Evolutionary conservation across 2,113 vertebrate species (phyloP).

Genomic region (Xenopus laevis): DNA sequence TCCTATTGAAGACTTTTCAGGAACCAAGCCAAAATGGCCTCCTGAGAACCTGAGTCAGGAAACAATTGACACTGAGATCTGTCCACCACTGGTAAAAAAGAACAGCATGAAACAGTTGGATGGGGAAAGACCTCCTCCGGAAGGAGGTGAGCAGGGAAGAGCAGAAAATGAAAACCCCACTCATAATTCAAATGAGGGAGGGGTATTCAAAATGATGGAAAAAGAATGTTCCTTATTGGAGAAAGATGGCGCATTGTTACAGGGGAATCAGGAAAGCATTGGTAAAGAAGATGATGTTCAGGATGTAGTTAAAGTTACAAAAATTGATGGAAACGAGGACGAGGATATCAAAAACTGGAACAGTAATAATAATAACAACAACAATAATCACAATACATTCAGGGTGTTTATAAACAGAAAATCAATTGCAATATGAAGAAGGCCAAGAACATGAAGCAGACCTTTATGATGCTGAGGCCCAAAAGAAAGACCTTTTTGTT

Average conservation of each 20-base stretch:
- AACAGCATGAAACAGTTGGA: constrained; percentile 44
- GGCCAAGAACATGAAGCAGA: too few species aligned
- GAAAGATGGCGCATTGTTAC: constrained; percentile 35
- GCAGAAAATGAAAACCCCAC: constrained; percentile 46
- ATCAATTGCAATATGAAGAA: too few species aligned
- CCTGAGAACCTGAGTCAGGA: constrained; percentile 56
- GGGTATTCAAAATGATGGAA: constrained; percentile 34
- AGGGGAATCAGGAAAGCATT: constrained; percentile 49
- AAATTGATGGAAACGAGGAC: constrained; percentile 54
- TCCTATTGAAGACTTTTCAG: constrained; percentile 73
- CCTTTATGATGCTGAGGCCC: too few species aligned
- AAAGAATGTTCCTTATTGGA: constrained; percentile 46
- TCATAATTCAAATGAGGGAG: constrained; percentile 55
- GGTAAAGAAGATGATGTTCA: constrained; percentile 51
- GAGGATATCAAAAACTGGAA: constrained; percentile 58
- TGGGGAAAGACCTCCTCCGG: constrained; percentile 54
- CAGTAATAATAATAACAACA: constrained; percentile 78
- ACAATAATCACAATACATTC: constrained; percentile 36
- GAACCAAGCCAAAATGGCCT: constrained; percentile 84
- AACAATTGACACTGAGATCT: constrained; percentile 21
- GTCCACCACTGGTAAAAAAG: constrained; percentile 39
- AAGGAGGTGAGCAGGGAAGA: constrained; percentile 54
- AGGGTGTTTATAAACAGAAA: constrained; percentile 53
- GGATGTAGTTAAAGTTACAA: constrained; percentile 54
- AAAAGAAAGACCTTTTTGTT: too few species aligned